Conservation (phyloP, 2,113 vertebrate species). For the Pedionomus torquatus region DNA sequence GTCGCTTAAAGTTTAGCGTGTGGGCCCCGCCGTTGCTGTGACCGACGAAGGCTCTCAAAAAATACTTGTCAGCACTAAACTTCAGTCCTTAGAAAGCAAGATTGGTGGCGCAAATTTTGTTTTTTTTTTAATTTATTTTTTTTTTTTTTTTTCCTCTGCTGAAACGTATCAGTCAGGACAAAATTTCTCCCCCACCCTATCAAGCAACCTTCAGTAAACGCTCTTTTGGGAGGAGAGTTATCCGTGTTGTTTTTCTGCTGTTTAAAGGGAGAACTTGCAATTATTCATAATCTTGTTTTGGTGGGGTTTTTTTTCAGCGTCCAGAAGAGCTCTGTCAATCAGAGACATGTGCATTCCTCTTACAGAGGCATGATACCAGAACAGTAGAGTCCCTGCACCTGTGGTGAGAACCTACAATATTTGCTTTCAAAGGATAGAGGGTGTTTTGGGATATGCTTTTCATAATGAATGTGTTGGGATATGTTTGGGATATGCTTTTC, state of each 20-base stretch:
- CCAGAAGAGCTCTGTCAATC: not conserved
- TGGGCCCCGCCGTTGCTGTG: not conserved
- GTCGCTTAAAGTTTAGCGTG: accelerated
- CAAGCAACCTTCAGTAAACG: not conserved
- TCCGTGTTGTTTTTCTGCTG: not conserved
- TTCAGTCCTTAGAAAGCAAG: not conserved
- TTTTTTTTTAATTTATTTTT: not conserved
- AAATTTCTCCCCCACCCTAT: accelerated
- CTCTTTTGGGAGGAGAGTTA: not conserved
- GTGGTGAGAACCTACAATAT: not conserved
- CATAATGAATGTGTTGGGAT: no score
- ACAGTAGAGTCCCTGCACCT: not conserved
- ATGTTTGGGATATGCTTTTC: no score
- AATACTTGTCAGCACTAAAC: not conserved
- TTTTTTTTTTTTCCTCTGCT: not conserved
- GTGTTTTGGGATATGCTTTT: no score
- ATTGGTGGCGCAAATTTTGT: accelerated
- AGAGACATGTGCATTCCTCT: not conserved
- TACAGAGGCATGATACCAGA: not conserved
- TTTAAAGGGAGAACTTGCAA: not conserved
- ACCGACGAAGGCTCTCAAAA: not conserved
- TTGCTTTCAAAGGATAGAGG: not conserved
- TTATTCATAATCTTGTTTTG: not conserved
- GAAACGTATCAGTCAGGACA: not conserved
- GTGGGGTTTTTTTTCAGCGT: not conserved